Conservation (phyloP, 1,140 invertebrate genomes). For the Solenopsis invicta region DNA sequence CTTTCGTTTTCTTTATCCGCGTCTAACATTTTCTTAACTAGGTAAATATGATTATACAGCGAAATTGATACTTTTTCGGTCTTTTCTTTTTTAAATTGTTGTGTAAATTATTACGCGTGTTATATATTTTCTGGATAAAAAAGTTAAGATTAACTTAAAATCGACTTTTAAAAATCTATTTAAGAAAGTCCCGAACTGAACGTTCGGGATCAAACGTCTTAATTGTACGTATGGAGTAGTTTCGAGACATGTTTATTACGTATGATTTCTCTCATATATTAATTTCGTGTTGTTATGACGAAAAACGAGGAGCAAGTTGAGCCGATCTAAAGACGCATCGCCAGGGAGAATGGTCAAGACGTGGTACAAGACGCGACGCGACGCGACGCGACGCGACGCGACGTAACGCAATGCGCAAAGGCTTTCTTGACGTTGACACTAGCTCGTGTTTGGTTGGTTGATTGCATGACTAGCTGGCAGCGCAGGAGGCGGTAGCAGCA, state of each 20-base stretch:
- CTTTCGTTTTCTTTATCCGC: too few species aligned
- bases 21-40: neutral
- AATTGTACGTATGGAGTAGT: neutral
- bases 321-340: neutral
- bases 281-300: neutral
- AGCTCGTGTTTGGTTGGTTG: slow-evolving; percentile 80
- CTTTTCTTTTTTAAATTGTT: neutral
- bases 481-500: slow-evolving; percentile 79
- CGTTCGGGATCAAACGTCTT: neutral
- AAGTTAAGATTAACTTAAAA: neutral
- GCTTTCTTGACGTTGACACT: slow-evolving; percentile 68
- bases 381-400: neutral
- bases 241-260: neutral
- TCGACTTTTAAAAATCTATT: neutral
- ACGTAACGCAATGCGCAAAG: neutral
- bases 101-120: neutral
- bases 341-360: neutral
- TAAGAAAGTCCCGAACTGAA: neutral
- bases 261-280: neutral
- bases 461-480: slow-evolving; percentile 86
- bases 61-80: neutral
- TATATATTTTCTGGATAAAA: neutral
- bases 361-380: too few species aligned
- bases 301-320: neutral
- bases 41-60: neutral